These are phyloP conservation scores for Peromyscus melanophrys DNA, from an alignment of 2,797 vertebrate genomes.

Conservation along the genomic window DNA sequence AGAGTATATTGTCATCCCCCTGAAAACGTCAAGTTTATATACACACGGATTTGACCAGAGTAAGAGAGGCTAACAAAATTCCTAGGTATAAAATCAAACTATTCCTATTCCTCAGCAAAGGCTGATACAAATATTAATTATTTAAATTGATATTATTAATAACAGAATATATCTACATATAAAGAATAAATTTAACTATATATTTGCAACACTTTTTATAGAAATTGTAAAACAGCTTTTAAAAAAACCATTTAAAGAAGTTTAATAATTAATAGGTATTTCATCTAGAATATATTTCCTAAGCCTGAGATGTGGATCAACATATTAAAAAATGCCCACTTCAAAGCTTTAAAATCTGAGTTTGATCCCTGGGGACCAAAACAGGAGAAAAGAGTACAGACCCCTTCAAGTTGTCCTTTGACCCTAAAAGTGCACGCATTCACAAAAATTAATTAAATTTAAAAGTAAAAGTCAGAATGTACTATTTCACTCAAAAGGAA, in stretches of 20 bases:
- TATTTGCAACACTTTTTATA: not conserved
- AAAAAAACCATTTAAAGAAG: not conserved
- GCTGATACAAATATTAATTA: not conserved
- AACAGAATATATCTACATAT: not conserved
- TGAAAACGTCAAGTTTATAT: not conserved
- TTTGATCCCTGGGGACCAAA: not conserved
- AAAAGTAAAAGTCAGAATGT: no score
- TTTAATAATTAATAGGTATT: not conserved
- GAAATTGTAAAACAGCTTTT: not conserved
- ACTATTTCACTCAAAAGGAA: not conserved
- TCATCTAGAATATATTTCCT: not conserved
- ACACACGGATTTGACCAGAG: not conserved
- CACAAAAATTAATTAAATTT: not conserved
- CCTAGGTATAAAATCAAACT: not conserved
- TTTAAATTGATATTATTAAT: not conserved
- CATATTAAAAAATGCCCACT: not conserved
- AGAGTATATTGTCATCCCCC: not conserved
- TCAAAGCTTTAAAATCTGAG: not conserved
- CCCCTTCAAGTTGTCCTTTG: not conserved
- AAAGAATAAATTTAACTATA: not conserved
- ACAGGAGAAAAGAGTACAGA: not conserved
- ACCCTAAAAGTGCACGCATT: not conserved
- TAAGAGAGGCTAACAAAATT: not conserved
- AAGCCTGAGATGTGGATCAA: not conserved
- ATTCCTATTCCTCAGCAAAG: not conserved